Evolutionary conservation across 1,140 invertebrate genomes (phyloP).

Genomic region (Magallana gigas): DNA sequence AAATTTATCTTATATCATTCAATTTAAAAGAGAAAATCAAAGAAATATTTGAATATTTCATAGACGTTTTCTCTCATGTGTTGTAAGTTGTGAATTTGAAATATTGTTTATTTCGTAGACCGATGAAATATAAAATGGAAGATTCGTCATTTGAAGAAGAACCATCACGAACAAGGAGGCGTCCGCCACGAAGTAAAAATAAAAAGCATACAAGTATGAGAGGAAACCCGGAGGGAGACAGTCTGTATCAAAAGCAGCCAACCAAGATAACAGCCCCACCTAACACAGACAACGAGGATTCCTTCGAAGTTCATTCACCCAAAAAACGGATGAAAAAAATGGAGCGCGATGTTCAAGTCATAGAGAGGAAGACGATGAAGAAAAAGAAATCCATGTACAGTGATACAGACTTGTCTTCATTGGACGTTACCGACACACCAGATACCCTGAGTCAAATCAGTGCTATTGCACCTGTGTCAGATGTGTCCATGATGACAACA

Average conservation of each 20-base stretch:
- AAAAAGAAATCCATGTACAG: slow-evolving; percentile 59
- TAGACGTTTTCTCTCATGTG: no score
- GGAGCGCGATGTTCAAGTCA: slow-evolving; percentile 36
- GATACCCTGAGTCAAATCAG: slow-evolving; percentile 74
- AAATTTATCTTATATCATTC: no score
- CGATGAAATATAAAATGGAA: slow-evolving; percentile 58
- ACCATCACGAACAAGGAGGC: slow-evolving; percentile 26
- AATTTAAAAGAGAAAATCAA: no score
- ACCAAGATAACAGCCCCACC: slow-evolving; percentile 51
- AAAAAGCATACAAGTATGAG: slow-evolving; percentile 61
- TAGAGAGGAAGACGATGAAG: slow-evolving; percentile 47
- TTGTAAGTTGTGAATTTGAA: neutral
- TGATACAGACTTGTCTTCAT: slow-evolving; percentile 57
- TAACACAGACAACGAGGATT: slow-evolving; percentile 59
- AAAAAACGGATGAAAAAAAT: slow-evolving; percentile 55
- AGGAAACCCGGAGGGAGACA: slow-evolving; percentile 72
- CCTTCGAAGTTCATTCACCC: slow-evolving; percentile 56
- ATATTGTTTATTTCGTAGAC: slow-evolving; percentile 8
- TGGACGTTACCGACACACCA: slow-evolving; percentile 66
- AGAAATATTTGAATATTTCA: no score
- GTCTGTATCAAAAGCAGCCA: slow-evolving; percentile 63
- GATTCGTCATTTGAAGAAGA: slow-evolving; percentile 60
- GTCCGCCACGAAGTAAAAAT: slow-evolving; percentile 49
- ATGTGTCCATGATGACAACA: slow-evolving; percentile 66
- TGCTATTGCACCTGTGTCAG: slow-evolving; percentile 69